phyloP scores from a whole-genome alignment of 2,888 invertebrate species.

The Aplocera efformata region DNA sequence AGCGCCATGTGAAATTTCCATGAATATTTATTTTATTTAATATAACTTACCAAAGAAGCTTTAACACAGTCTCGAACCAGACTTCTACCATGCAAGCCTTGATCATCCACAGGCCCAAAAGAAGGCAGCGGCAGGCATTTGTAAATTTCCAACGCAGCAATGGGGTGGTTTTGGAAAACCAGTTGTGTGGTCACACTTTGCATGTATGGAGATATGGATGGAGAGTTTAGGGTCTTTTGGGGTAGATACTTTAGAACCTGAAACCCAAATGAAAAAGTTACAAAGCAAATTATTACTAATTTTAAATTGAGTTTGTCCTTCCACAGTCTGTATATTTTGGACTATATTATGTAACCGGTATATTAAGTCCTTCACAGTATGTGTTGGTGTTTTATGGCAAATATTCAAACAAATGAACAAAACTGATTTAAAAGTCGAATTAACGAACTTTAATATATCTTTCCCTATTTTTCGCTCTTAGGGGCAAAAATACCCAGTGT shows the following conservation, averaged over 20 bases:
- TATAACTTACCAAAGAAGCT: conserved; percentile 65
- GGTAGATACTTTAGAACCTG: conserved; percentile 62
- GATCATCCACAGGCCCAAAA: conserved; percentile 72
- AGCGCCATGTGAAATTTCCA: too few species aligned
- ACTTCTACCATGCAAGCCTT: conserved; percentile 76
- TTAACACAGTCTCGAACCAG: conserved; percentile 81
- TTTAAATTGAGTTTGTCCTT: too few species aligned
- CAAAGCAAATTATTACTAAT: background rate
- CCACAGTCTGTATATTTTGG: too few species aligned
- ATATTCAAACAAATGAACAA: too few species aligned
- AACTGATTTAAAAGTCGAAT: too few species aligned
- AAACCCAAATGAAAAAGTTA: conserved; percentile 22
- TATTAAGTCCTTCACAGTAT: too few species aligned
- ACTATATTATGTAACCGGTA: too few species aligned
- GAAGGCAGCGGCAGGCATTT: conserved; percentile 67
- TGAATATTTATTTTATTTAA: too few species aligned
- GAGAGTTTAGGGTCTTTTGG: conserved; percentile 42
- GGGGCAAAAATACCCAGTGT: too few species aligned
- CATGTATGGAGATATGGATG: conserved; percentile 70
- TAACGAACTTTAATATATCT: too few species aligned
- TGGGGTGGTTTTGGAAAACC: conserved; percentile 68
- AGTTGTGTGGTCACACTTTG: conserved; percentile 75
- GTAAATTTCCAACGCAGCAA: conserved; percentile 74
- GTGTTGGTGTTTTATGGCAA: too few species aligned
- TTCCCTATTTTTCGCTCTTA: too few species aligned